Evolutionary conservation across 1,140 invertebrate genomes (phyloP).

Genomic region (Lasioglossum albipes): DNA sequence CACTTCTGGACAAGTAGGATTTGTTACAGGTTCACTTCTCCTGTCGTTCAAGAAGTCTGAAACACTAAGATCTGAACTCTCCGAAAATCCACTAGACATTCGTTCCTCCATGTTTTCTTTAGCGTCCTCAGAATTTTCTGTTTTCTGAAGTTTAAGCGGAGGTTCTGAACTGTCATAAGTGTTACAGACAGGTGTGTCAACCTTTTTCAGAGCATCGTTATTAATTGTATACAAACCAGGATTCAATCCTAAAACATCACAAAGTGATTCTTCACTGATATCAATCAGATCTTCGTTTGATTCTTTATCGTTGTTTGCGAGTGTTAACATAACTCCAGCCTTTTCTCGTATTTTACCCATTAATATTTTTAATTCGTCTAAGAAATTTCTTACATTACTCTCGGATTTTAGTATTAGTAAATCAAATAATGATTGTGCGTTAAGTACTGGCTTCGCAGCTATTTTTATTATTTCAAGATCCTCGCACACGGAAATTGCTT

Average conservation of each 20-base stretch:
- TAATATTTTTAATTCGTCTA: conserved; percentile 70
- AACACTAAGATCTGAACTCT: conserved; percentile 68
- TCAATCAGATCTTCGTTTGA: conserved; percentile 63
- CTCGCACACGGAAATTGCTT: conserved; percentile 78
- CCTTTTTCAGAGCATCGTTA: conserved; percentile 56
- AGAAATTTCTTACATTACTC: conserved; percentile 69
- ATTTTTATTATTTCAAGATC: conserved; percentile 74
- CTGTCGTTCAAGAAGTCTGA: conserved; percentile 71
- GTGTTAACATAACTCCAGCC: conserved; percentile 59
- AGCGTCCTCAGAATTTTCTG: conserved; percentile 56
- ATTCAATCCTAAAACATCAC: conserved; percentile 67
- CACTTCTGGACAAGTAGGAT: conserved; percentile 73
- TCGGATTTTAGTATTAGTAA: conserved; percentile 74
- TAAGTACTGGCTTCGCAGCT: conserved; percentile 75
- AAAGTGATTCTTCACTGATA: conserved; percentile 67
- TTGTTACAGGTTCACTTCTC: conserved; percentile 54
- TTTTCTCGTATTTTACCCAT: conserved; percentile 70
- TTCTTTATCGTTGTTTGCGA: conserved; percentile 52
- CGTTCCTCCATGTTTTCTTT: conserved; percentile 73
- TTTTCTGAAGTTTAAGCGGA: conserved; percentile 64
- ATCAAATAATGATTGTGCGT: conserved; percentile 73
- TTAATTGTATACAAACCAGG: conserved; percentile 72
- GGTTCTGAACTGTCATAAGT: conserved; percentile 59
- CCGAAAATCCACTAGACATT: conserved; percentile 69
- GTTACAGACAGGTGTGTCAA: conserved; percentile 28